Evolutionary conservation across 2,888 invertebrate species (phyloP), one percentile per base, ranked within the genome.

Genomic region (Acrocyrtus sp.): DNA sequence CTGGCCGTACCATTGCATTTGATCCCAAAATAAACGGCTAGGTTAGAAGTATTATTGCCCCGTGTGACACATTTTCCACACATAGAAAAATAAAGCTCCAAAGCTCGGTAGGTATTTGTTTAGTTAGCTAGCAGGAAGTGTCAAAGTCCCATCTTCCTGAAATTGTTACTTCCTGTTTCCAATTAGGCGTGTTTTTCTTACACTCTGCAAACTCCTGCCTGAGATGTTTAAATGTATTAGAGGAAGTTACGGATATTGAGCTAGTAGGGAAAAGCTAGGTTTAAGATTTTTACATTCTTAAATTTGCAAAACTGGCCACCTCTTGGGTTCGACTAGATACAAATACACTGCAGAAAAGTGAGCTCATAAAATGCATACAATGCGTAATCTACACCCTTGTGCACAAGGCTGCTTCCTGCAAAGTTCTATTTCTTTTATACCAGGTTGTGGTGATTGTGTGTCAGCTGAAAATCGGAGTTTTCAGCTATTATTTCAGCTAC

Each of bases 1-100:
- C 78, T 19, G 77, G 75, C 21, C 75, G 67, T 43, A 76, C 75
- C 78, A 78, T 77, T 53, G 27, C 22, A 53, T 48, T 51, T 57
- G 50, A 48, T 27, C 53, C 29, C 54, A 17, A n/a, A n/a, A n/a
- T n/a, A n/a, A n/a, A n/a, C n/a, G n/a, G n/a, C n/a, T n/a, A n/a
- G n/a, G n/a, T n/a, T n/a, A n/a, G n/a, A n/a, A n/a, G n/a, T n/a
- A n/a, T n/a, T n/a, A n/a, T n/a, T n/a, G n/a, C n/a, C n/a, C n/a
- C n/a, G n/a, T n/a, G n/a, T n/a, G n/a, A n/a, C n/a, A n/a, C n/a
- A n/a, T n/a, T n/a, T n/a, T n/a, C n/a, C n/a, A n/a, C n/a, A n/a
- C n/a, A n/a, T n/a, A n/a, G n/a, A n/a, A n/a, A n/a, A n/a, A n/a
- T n/a, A n/a, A n/a, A n/a, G n/a, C n/a, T 39, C 15, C 15, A 39